phyloP scores from a whole-genome alignment of 2,888 invertebrate species.

The Chrysomela aeneicollis region DNA sequence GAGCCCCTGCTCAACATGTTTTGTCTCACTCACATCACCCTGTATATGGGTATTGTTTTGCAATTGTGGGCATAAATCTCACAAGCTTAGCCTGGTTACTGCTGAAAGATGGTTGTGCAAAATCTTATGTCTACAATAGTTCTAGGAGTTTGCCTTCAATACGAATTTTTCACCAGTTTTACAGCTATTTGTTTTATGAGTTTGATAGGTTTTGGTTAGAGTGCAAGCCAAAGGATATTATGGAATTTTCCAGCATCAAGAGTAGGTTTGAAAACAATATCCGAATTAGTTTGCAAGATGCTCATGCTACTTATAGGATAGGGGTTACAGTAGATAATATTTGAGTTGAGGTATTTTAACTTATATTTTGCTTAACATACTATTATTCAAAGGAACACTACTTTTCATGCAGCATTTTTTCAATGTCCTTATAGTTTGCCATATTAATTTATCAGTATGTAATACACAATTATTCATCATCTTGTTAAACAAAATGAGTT shows the following conservation, averaged over 20 bases:
- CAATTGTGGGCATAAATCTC: conserved; percentile 94
- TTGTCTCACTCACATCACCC: conserved; percentile 90
- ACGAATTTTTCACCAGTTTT: conserved; percentile 89
- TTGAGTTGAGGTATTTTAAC: conserved; percentile 59
- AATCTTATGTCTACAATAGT: conserved; percentile 90
- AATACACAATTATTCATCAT: too few relatives aligned
- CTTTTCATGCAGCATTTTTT: too few relatives aligned
- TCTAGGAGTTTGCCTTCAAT: conserved; percentile 72
- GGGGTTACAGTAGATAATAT: conserved; percentile 80
- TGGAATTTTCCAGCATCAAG: conserved; percentile 92
- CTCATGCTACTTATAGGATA: conserved; percentile 78
- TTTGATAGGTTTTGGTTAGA: conserved; percentile 96
- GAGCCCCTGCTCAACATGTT: conserved; percentile 80
- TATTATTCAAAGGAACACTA: too few relatives aligned
- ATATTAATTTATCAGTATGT: too few relatives aligned
- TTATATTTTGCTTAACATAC: too few relatives aligned
- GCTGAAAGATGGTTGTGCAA: conserved; percentile 81
- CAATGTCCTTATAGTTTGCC: too few relatives aligned
- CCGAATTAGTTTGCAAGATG: conserved; percentile 71
- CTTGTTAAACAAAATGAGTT: too few relatives aligned
- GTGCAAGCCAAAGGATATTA: conserved; percentile 90
- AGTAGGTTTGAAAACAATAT: conserved; percentile 84
- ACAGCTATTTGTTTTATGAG: conserved; percentile 91
- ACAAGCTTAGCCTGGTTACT: conserved; percentile 89
- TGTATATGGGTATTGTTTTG: conserved; percentile 85